Base-by-base conservation (phyloP, 2,888 invertebrate species). In the Mactromeris polynyma region DNA sequence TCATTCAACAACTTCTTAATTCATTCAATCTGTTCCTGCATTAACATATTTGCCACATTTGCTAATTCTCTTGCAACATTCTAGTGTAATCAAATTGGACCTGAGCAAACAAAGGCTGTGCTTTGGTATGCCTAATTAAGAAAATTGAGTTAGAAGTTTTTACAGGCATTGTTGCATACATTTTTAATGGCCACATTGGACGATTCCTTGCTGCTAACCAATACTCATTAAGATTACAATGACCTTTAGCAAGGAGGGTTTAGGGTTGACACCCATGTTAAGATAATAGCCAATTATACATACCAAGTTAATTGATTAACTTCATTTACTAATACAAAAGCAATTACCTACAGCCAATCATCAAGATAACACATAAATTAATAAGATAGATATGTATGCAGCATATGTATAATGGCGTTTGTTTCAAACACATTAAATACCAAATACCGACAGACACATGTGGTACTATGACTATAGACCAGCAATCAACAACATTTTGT, bases 211-310 rank as follows among this genome's bases (percentile, higher is more conserved):
- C 73, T 73, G 26, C 26, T 21, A 64, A 64, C 9, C 31, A 73
- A 33, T 73, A 73, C 33, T 73, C 73, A 73, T 73, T 73, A 73
- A 73, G 73, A 73, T 73, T 36, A 73, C 73, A 73, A 64, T 73
- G 36, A 73, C 73, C 73, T 73, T 73, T 73, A 73, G 73, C 73
- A 73, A 79, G 79, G n/a, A 36, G 36, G 19, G 73, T 11, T 33
- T 78, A 40, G 2, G 36, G 54, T 77, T 83, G 33, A 84, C 79
- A 80, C 85, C 58, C 79, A 54, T n/a, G 21, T 69, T 38, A 31
- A 80, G 85, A 85, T 85, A 80, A 80, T 21, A 54, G 33, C 79
- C 64, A 85, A 85, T 85, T 85, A 85, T 85, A 80, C 85, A 85
- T 80, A 58, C 80, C 31, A 58, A 40, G 31, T 2, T 85, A 85